A percentile compares a stretch with the other conserved stretches of the same genome.
Evolutionary conservation across 2,888 invertebrate genomes (phyloP).

Genomic region (Chaitophorus viminalis): DNA sequence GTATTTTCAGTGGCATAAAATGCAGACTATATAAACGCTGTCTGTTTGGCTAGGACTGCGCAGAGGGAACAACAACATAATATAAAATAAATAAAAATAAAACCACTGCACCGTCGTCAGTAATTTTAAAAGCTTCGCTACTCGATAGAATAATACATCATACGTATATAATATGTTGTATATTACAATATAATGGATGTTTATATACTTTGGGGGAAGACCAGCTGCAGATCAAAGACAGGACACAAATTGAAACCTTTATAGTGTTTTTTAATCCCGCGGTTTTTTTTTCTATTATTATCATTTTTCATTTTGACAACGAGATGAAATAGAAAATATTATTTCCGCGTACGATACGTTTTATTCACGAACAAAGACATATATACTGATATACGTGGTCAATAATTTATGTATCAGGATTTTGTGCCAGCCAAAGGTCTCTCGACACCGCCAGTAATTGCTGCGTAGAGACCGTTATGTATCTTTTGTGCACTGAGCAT

Average conservation of each 20-base stretch:
- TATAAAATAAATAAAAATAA: background rate
- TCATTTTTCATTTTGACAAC: background rate
- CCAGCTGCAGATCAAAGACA: background rate
- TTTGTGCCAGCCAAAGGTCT: background rate
- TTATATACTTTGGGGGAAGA: background rate
- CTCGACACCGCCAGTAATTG: background rate
- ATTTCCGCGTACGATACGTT: background rate
- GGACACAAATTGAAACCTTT: background rate
- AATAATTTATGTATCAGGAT: too few relatives aligned
- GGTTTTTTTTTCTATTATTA: background rate
- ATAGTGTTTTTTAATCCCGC: slow-evolving; percentile 5
- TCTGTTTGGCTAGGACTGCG: background rate
- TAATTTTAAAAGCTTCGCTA: too few relatives aligned
- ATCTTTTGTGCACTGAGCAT: background rate
- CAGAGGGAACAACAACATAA: background rate
- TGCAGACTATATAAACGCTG: background rate
- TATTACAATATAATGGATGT: too few relatives aligned
- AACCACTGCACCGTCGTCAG: too few relatives aligned
- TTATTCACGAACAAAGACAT: background rate
- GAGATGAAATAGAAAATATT: background rate
- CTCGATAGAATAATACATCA: too few relatives aligned
- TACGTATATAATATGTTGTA: too few relatives aligned
- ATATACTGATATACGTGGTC: background rate
- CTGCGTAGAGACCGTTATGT: too few relatives aligned
- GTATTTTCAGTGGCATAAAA: background rate